These are phyloP conservation scores for Oreortyx pictus DNA, from an alignment of 2,797 vertebrate species.

Conservation along the genomic window DNA sequence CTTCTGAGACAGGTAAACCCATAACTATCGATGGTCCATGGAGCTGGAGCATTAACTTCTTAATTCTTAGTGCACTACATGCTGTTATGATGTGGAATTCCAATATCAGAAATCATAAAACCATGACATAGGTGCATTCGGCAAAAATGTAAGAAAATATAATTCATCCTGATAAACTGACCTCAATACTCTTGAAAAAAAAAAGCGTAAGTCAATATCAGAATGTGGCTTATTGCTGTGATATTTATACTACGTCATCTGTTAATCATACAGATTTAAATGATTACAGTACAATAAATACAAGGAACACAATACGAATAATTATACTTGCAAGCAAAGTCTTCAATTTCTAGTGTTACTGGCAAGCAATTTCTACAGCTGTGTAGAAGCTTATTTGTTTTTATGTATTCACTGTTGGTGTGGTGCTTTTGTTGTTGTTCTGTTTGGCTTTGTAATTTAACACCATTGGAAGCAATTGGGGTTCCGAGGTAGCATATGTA, in stretches of 20 bases:
- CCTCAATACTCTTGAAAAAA: background rate
- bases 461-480: constrained; percentile 15
- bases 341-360: background rate
- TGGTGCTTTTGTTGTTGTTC: too few species aligned
- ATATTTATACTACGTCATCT: background rate
- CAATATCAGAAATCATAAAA: too few species aligned
- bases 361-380: constrained; percentile 12
- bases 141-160: background rate
- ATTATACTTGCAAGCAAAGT: background rate
- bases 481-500: constrained; percentile 16
- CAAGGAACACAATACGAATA: too few species aligned
- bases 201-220: background rate
- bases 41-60: too few species aligned
- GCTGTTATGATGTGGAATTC: too few species aligned
- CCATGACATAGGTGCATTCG: background rate
- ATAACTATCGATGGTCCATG: too few species aligned
- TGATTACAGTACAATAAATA: too few species aligned
- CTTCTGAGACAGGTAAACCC: too few species aligned
- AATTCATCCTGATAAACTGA: background rate
- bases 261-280: constrained; percentile 26
- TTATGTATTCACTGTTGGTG: background rate
- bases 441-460: constrained; percentile 6
- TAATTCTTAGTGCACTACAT: too few species aligned
- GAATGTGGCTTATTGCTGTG: background rate
- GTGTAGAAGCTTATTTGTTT: background rate